Conservation (phyloP, 1,140 invertebrate species). For the Myzus persicae region DNA sequence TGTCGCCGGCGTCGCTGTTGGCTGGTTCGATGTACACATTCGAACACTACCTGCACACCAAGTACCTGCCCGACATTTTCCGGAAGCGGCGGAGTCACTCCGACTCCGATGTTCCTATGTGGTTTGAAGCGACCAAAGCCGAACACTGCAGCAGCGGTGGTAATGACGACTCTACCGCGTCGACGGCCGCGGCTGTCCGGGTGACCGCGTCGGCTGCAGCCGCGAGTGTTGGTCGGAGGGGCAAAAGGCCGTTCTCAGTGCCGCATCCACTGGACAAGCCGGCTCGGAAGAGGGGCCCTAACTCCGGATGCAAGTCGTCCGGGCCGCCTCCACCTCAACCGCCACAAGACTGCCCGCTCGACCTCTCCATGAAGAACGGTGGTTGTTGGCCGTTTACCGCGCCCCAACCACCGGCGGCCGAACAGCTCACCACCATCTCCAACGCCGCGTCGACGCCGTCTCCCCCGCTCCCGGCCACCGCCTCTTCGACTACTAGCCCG, state of each 20-base stretch:
- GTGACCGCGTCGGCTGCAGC: slow-evolving; percentile 60
- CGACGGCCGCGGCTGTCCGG: slow-evolving; percentile 64
- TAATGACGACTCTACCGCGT: slow-evolving; percentile 56
- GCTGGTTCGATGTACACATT: slow-evolving; percentile 71
- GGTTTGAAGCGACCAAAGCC: slow-evolving; percentile 66
- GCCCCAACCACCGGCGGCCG: slow-evolving; percentile 61
- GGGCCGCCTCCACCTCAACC: slow-evolving; percentile 64
- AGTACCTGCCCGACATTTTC: slow-evolving; percentile 76
- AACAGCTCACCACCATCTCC: slow-evolving; percentile 8
- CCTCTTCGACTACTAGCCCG: slow-evolving; percentile 68
- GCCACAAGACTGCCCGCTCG: slow-evolving; percentile 84
- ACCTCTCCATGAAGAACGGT: slow-evolving; percentile 77
- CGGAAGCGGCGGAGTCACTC: slow-evolving; percentile 74
- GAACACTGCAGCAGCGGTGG: slow-evolving; percentile 60
- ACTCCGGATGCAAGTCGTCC: slow-evolving; percentile 62
- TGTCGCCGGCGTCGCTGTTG: slow-evolving; percentile 67
- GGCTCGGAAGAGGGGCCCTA: slow-evolving; percentile 14
- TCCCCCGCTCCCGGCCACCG: slow-evolving; percentile 24
- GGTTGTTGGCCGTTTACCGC: not conserved
- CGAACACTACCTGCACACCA: slow-evolving; percentile 76
- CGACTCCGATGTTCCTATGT: slow-evolving; percentile 73
- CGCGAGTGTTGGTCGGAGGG: slow-evolving; percentile 52
- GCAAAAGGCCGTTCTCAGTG: slow-evolving; percentile 61
- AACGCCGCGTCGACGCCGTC: slow-evolving; percentile 33
- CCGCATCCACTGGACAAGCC: slow-evolving; percentile 62